Conservation (phyloP, 2,888 invertebrate genomes). For the Rotaria socialis region DNA sequence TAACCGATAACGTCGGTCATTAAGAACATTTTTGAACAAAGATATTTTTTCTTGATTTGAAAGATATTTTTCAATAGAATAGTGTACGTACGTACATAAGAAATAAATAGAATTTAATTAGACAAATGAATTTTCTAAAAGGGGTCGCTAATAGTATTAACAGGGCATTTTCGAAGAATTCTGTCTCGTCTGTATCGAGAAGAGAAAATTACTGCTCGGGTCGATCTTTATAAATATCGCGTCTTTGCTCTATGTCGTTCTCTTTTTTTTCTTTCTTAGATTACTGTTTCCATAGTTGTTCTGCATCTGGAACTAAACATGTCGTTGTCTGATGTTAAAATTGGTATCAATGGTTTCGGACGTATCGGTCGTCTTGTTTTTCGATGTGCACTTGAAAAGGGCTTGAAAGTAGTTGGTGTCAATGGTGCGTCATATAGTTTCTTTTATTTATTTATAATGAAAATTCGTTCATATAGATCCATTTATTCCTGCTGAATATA, state of each 20-base stretch:
- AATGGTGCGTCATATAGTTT: background rate
- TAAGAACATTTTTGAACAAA: no score
- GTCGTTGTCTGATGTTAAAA: background rate
- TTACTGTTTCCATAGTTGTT: background rate
- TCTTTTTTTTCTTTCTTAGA: background rate
- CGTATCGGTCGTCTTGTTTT: slow-evolving; percentile 86
- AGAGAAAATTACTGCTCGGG: background rate
- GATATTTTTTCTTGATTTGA: no score
- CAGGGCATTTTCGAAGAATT: background rate
- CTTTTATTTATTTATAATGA: no score
- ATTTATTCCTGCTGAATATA: slow-evolving; percentile 45
- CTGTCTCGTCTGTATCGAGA: background rate
- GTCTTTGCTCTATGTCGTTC: background rate
- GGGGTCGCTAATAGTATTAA: background rate
- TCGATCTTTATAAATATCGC: background rate
- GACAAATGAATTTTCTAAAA: background rate
- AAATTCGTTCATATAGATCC: slow-evolving; percentile 19
- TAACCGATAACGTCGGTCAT: no score
- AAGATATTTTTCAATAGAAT: no score
- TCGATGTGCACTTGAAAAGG: slow-evolving; percentile 68
- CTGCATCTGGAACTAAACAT: background rate
- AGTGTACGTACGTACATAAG: no score
- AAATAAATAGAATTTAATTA: background rate
- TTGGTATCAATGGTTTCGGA: slow-evolving; percentile 67
- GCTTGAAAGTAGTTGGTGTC: slow-evolving; percentile 41